Base-by-base conservation (phyloP, 2,888 invertebrate species). In the Poecilobothrus nobilitatus region DNA sequence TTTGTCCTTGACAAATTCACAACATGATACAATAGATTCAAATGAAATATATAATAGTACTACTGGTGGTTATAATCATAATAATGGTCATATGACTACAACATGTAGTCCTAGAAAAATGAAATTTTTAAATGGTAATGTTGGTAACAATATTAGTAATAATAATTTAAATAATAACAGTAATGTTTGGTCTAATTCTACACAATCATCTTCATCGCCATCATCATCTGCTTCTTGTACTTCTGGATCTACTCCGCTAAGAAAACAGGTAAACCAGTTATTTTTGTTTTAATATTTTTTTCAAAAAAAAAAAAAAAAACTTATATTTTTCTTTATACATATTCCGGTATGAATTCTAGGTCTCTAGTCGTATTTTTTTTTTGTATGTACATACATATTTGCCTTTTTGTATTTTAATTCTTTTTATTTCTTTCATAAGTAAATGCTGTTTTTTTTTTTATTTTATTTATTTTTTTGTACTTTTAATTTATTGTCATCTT, bases 91-190 rank as follows among this genome's bases (percentile, higher is more conserved):
- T 41, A 41, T 15, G 15, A 12, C 4, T 12, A 15, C n/a, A 18
- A 12, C 12, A 6, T 12, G 53, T 53, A 53, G 53, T n/a, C 53
- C 53, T 53, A 53, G 53, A 53, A 53, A 53, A 53, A 53, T 53
- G 53, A 53, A 53, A 53, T 53, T 53, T 53, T 53, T 53, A n/a
- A 53, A 53, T 53, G n/a, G 53, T 53, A 53, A 15, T 53, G 15
- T n/a, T 12, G 15, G 6, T 65, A 67, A 53, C 61, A 66, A 12
- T 27, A 15, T 18, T 41, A 62, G 64, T 12, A 61, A 71, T 69
- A 72, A 70, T 68, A 72, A 73, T 71, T 74, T 75, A 73, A 73
- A 66, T 73, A 75, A 69, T 66, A 64, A 67, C 53, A 66, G 66
- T 71, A 63, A 53, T 53, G 18, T 53, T n/a, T 53, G 53, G 53